These are phyloP conservation scores for Sebastes hubbsi DNA, from an alignment of 2,797 vertebrate genomes.

Conservation along the genomic window DNA sequence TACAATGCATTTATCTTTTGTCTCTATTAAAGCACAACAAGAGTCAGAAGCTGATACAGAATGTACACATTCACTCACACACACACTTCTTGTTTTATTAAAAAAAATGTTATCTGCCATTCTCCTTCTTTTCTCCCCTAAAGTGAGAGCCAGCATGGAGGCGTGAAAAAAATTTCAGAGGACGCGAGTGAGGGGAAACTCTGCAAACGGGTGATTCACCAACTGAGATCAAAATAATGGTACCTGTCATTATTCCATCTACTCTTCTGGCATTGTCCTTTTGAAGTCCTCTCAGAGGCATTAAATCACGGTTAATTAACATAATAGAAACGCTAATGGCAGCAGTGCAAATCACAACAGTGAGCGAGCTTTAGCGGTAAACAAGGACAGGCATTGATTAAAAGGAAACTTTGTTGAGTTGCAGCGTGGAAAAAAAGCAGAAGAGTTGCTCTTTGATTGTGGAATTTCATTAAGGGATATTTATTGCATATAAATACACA, in stretches of 20 bases:
- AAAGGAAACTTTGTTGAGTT: conserved; percentile 24
- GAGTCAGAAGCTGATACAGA: neutral
- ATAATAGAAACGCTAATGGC: conserved; percentile 60
- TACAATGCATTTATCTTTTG: conserved; percentile 23
- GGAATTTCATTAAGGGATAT: conserved; percentile 23
- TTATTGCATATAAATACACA: conserved; percentile 8
- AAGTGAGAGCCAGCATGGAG: conserved; percentile 34
- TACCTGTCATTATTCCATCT: conserved; percentile 61
- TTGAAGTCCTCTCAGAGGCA: conserved; percentile 65
- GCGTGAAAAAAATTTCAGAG: conserved; percentile 41
- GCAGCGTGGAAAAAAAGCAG: neutral
- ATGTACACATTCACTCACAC: neutral
- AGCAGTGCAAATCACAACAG: conserved; percentile 48
- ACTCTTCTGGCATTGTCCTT: conserved; percentile 42
- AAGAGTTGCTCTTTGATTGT: conserved; percentile 15
- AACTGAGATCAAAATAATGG: conserved; percentile 60
- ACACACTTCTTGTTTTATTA: conserved; percentile 11
- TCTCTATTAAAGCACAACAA: conserved; percentile 5
- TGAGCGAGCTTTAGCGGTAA: conserved; percentile 24
- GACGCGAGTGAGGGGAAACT: conserved; percentile 24
- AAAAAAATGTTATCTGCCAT: conserved; percentile 14
- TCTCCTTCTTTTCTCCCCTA: conserved; percentile 5
- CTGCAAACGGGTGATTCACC: conserved; percentile 33
- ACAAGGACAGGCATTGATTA: conserved; percentile 44
- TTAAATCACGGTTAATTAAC: conserved; percentile 62